phyloP scores from a whole-genome alignment of 2,113 vertebrate genomes.

The Parus major region DNA sequence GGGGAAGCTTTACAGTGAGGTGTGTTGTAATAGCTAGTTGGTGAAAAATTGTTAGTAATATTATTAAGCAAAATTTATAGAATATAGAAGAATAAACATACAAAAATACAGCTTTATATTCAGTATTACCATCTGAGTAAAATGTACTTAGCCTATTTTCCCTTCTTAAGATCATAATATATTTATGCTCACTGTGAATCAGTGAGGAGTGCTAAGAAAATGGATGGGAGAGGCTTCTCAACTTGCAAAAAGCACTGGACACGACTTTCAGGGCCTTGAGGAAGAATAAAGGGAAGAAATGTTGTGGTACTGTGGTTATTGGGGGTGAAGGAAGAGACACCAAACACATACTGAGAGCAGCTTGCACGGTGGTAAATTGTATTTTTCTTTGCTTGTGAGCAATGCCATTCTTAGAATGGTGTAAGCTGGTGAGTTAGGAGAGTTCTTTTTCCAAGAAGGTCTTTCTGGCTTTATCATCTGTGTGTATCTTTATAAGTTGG shows the following conservation, averaged over 20 bases:
- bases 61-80: neutral
- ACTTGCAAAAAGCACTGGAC: neutral
- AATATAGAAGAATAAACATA: neutral
- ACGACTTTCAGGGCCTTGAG: neutral
- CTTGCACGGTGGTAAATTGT: neutral
- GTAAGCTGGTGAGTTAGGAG: neutral
- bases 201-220: neutral
- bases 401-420: neutral
- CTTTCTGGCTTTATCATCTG: neutral
- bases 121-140: neutral
- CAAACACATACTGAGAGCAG: neutral
- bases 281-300: neutral
- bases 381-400: neutral
- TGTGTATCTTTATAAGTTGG: neutral
- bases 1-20: neutral
- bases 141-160: neutral
- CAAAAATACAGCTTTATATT: neutral
- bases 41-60: neutral
- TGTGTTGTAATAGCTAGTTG: neutral
- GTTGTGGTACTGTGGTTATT: neutral
- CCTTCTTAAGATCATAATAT: neutral
- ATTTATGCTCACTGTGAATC: neutral
- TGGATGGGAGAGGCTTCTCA: neutral
- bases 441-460: neutral
- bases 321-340: neutral